Percentiles rank a stretch among this genome's conserved stretches.
Evolutionary conservation across 2,888 invertebrate species (phyloP).

Genomic region (Galeopsomyia nigrocyanea): DNA sequence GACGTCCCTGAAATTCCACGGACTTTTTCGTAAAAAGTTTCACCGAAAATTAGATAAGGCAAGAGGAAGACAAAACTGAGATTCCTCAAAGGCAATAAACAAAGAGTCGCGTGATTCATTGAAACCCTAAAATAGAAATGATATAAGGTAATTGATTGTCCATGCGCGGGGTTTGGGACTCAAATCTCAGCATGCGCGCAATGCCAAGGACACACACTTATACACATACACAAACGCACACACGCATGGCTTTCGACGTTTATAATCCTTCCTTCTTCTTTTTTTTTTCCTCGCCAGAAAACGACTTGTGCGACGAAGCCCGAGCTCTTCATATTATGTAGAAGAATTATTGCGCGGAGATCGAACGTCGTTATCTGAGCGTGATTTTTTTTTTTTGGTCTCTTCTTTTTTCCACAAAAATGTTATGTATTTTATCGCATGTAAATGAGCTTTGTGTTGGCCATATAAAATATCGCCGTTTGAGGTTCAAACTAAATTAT

Average conservation of each 20-base stretch:
- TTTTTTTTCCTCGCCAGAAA: constrained; percentile 10
- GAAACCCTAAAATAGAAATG: constrained; percentile 63
- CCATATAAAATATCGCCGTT: too few species aligned
- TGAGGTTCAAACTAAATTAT: too few species aligned
- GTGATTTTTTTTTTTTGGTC: too few species aligned
- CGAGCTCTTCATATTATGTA: too few species aligned
- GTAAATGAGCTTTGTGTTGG: too few species aligned
- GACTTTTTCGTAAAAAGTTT: constrained; percentile 13
- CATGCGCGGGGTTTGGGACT: constrained; percentile 48
- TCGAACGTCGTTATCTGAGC: too few species aligned
- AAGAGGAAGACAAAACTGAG: too few species aligned
- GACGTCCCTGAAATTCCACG: background rate
- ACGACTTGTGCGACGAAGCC: too few species aligned
- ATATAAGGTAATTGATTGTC: constrained; percentile 55
- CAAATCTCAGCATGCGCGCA: constrained; percentile 49
- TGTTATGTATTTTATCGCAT: too few species aligned
- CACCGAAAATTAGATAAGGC: too few species aligned
- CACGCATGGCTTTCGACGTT: constrained; percentile 41
- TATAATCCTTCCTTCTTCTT: constrained; percentile 35
- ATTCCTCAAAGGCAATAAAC: constrained; percentile 45
- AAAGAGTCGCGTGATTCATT: constrained; percentile 55
- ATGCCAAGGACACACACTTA: constrained; percentile 45
- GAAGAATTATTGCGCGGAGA: too few species aligned
- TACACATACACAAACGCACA: background rate
- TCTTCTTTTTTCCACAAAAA: too few species aligned